Conservation (phyloP, 2,797 vertebrate species). For the Dicrostonyx torquatus region DNA sequence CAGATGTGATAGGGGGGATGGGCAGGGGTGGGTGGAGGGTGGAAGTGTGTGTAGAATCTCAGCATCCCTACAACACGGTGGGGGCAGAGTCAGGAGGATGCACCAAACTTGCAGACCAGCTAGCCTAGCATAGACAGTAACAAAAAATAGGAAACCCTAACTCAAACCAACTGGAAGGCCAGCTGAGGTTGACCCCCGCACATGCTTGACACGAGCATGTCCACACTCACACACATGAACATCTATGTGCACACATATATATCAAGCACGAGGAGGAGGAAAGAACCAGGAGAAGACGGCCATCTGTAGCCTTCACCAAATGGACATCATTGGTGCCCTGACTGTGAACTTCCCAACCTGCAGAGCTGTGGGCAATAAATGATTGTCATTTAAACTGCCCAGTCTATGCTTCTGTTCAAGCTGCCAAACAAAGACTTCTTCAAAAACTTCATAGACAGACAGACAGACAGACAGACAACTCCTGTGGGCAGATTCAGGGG, state of each 20-base stretch:
- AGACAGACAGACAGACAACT: not conserved
- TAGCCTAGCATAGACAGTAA: not conserved
- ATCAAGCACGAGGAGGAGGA: not conserved
- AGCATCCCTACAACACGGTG: not conserved
- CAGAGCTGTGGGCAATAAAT: not conserved
- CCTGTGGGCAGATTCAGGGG: not conserved
- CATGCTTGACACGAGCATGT: not conserved
- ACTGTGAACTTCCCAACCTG: not conserved
- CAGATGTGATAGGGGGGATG: not conserved
- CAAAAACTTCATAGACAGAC: not conserved
- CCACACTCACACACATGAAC: not conserved
- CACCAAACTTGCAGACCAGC: not conserved
- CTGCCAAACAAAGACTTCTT: conserved; percentile 4
- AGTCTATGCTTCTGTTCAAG: not conserved
- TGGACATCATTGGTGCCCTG: not conserved
- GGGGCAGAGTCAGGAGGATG: not conserved
- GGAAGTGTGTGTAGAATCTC: not conserved
- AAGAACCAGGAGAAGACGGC: not conserved
- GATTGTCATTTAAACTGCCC: not conserved
- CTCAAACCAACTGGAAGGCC: not conserved
- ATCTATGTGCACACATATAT: not conserved
- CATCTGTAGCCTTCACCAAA: not conserved
- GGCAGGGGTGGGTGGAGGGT: not conserved
- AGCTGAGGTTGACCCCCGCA: not conserved
- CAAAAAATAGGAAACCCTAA: not conserved